Evolutionary conservation across 2,888 invertebrate genomes (phyloP), one percentile per base, ranked within the genome.

Genomic region (Abrostola triplasia): DNA sequence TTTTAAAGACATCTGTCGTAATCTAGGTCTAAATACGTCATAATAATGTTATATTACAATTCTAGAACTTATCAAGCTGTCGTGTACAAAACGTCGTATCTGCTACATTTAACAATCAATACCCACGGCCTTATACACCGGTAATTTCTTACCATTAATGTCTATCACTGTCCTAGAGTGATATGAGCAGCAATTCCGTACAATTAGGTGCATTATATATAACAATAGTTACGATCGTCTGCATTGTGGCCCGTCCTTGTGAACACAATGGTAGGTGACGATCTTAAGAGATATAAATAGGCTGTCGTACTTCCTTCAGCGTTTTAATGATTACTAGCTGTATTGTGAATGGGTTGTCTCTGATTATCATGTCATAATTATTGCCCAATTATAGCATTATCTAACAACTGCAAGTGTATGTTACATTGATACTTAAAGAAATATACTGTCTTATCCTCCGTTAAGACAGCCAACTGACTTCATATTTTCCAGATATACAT

Each of bases 211-310:
- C 77, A 81, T 82, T 79, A 81, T 53, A 24, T 53, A 58, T 61
- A 71, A 79, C 82, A 81, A 79, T 82, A 67, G 70, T 83, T 83
- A 83, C 78, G 76, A 74, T 76, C 76, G 73, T 62, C 68, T 78
- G 82, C 76, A 81, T 79, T 82, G 83, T 83, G 75, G 61, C 50
- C 64, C 65, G 79, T 74, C 81, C 76, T 82, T 82, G 78, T 54
- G 74, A 69, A 63, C 72, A 85, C 85, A 84, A 83, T 84, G 62
- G 81, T 62, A 82, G 81, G 83, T 81, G 86, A 81, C 75, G 74
- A 77, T 82, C 79, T 80, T 76, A 79, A 64, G 64, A 63, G 67
- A 71, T 71, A 73, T 67, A 74, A 76, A 74, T 76, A 73, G 70
- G 64, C 55, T 47, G 59, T 12, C 44, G 73, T 65, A 83, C 82